These are phyloP conservation scores for Eucidaris tribuloides DNA, from an alignment of 35 echinoderm and acorn worm genomes.

Conservation along the genomic window DNA sequence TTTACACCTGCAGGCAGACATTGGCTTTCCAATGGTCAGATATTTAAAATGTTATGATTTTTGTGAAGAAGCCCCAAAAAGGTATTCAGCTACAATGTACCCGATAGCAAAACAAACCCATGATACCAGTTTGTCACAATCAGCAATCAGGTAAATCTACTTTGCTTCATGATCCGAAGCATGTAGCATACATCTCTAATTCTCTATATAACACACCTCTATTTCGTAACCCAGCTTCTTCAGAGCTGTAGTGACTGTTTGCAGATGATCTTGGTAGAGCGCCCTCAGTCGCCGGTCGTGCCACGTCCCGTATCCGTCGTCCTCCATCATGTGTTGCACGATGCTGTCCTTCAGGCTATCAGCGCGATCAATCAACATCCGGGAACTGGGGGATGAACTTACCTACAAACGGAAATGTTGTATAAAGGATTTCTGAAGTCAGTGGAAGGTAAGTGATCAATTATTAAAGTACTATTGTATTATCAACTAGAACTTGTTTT, in stretches of 20 bases:
- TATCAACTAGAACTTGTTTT: background rate
- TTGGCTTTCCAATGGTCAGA: too few species aligned
- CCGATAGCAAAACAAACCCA: too few species aligned
- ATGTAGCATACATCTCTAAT: too few species aligned
- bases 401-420: background rate
- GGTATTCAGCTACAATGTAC: too few species aligned
- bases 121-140: too few species aligned
- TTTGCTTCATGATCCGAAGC: too few species aligned
- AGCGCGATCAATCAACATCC: slow-evolving; percentile 9
- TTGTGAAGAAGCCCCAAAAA: too few species aligned
- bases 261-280: slow-evolving; percentile 17
- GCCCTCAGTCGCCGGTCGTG: background rate
- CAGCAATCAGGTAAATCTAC: too few species aligned
- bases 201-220: too few species aligned
- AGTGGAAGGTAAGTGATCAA: background rate
- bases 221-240: background rate
- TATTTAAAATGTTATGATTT: too few species aligned
- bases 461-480: background rate
- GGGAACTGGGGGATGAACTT: background rate
- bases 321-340: slow-evolving; percentile 3
- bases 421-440: background rate
- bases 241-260: background rate
- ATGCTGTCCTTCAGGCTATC: background rate
- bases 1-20: too few species aligned
- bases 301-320: background rate